These are phyloP conservation scores for Apocheima hispidaria DNA, from an alignment of 2,888 invertebrate species.

Conservation along the genomic window DNA sequence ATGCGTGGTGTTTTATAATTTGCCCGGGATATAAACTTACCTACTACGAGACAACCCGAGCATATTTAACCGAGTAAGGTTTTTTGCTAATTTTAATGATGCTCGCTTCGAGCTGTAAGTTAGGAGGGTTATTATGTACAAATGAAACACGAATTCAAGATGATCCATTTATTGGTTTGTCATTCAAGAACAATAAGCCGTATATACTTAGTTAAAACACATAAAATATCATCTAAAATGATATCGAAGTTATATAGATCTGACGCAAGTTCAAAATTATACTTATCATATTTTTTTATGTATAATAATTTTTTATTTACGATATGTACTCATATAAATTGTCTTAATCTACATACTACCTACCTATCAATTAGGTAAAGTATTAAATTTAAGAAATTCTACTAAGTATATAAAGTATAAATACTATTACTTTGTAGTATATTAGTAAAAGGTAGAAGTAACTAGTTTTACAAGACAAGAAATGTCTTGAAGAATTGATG, in stretches of 20 bases:
- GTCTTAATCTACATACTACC: conserved; percentile 54
- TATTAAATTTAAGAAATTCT: conserved; percentile 52
- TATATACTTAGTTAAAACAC: conserved; percentile 71
- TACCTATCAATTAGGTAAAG: conserved; percentile 47
- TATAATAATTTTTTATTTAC: conserved; percentile 29
- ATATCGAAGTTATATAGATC: conserved; percentile 69
- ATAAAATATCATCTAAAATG: conserved; percentile 70
- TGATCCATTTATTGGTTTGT: conserved; percentile 81
- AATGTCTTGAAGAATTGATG: conserved; percentile 27
- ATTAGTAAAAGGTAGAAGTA: too few relatives aligned
- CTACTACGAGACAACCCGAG: too few relatives aligned
- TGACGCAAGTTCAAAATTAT: conserved; percentile 79
- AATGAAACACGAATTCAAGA: conserved; percentile 76
- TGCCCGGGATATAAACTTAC: too few relatives aligned
- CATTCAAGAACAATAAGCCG: conserved; percentile 81
- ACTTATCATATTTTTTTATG: conserved; percentile 14
- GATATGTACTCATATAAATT: conserved; percentile 50
- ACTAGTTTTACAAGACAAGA: conserved; percentile 45
- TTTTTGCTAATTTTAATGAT: too few relatives aligned
- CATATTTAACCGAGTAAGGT: too few relatives aligned
- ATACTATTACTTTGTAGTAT: too few relatives aligned
- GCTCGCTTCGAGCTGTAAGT: background rate
- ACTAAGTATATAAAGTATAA: conserved; percentile 5
- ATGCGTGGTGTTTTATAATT: too few relatives aligned
- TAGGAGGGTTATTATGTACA: conserved; percentile 21